phyloP scores from a whole-genome alignment of 2,888 invertebrate species.

The Harpalus rufipes region DNA sequence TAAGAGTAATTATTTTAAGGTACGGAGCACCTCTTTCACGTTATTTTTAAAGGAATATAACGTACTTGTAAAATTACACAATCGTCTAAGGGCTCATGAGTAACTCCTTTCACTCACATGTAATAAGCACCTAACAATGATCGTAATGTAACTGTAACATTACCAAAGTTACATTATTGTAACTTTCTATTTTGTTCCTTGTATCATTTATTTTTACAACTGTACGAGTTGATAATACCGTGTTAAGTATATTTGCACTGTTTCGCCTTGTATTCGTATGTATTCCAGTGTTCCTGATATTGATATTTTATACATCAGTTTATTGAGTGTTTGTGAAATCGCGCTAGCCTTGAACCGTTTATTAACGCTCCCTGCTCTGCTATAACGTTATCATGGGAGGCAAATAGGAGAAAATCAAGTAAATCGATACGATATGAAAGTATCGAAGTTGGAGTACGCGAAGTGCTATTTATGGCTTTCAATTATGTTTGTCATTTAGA shows the following conservation, averaged over 20 bases:
- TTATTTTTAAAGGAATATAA: too few relatives aligned
- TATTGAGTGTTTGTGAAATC: background rate
- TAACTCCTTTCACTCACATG: too few relatives aligned
- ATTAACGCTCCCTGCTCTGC: background rate
- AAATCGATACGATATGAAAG: constrained; percentile 37
- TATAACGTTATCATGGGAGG: background rate
- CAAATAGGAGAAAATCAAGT: constrained; percentile 9
- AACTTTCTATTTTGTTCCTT: too few relatives aligned
- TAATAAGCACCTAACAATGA: too few relatives aligned
- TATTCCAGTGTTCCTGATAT: background rate
- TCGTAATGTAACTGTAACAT: too few relatives aligned
- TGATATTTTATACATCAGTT: constrained; percentile 7
- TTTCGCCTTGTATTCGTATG: background rate
- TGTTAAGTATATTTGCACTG: background rate
- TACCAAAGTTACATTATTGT: too few relatives aligned
- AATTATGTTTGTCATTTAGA: constrained; percentile 54
- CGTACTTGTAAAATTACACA: too few relatives aligned
- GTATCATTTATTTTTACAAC: background rate
- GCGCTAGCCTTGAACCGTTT: background rate
- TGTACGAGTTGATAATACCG: background rate
- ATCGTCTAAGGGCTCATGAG: too few relatives aligned
- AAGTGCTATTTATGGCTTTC: constrained; percentile 50
- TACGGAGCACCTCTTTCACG: too few relatives aligned
- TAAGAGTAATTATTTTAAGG: too few relatives aligned
- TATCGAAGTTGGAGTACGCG: constrained; percentile 2